Percentiles rank a stretch among this genome's conserved stretches.
These are phyloP conservation scores for Hymenopus coronatus DNA, from an alignment of 2,888 invertebrate species.

Conservation along the genomic window DNA sequence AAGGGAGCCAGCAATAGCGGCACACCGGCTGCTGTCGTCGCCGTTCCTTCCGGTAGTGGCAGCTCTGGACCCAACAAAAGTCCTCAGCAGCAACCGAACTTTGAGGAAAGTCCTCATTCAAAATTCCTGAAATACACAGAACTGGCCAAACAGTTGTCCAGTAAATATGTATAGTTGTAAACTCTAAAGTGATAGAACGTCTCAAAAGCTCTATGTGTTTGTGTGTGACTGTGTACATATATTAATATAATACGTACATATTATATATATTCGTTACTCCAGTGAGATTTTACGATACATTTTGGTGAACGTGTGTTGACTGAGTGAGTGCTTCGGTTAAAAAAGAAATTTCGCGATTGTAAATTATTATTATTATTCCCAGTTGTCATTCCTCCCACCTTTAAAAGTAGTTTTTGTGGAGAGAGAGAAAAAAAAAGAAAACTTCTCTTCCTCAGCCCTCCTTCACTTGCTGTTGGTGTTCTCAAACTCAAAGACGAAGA, in stretches of 20 bases:
- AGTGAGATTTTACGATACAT: constrained; percentile 13
- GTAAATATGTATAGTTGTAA: constrained; percentile 82
- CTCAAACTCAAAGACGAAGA: constrained; percentile 14
- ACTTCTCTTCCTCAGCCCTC: not conserved
- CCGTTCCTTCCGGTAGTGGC: constrained; percentile 39
- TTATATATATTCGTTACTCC: constrained; percentile 7
- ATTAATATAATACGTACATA: not conserved
- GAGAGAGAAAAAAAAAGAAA: not conserved
- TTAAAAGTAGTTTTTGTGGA: constrained; percentile 8
- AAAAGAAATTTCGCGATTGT: constrained; percentile 6
- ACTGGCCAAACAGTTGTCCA: constrained; percentile 96
- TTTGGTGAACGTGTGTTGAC: not conserved
- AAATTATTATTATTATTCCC: constrained; percentile 26
- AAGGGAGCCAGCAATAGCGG: constrained; percentile 12
- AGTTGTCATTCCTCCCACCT: constrained; percentile 12
- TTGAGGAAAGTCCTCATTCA: constrained; percentile 91
- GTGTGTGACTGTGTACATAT: constrained; percentile 4
- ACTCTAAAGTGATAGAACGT: not conserved
- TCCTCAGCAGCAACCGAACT: constrained; percentile 47
- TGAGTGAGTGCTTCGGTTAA: not conserved
- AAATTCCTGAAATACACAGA: constrained; percentile 98
- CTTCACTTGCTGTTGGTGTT: constrained; percentile 31
- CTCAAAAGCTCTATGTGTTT: not conserved
- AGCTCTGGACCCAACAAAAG: constrained; percentile 37
- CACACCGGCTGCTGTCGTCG: constrained; percentile 25